Percentiles rank a stretch among this genome's conserved stretches.
phyloP scores from a whole-genome alignment of 2,888 invertebrate genomes.

The Lochmaea capreae region DNA sequence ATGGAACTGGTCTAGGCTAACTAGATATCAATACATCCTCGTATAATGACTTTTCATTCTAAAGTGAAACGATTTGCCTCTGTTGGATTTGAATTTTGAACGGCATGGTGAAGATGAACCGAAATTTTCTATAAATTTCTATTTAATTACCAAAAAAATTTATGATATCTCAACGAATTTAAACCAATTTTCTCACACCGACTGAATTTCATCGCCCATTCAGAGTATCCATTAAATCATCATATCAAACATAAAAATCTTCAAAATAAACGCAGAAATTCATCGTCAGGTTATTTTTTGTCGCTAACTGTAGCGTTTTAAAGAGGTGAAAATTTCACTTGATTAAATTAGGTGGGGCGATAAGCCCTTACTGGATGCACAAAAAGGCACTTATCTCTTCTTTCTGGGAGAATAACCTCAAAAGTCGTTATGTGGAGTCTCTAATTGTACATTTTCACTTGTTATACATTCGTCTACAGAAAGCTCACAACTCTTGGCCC shows the following conservation, averaged over 20 bases:
- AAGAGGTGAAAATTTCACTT: constrained; percentile 48
- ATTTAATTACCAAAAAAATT: too few relatives aligned
- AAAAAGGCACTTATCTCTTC: constrained; percentile 59
- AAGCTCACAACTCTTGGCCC: constrained; percentile 60
- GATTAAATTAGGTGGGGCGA: constrained; percentile 48
- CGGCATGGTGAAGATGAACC: too few relatives aligned
- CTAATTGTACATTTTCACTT: constrained; percentile 64
- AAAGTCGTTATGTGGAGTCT: constrained; percentile 57
- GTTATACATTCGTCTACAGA: constrained; percentile 62
- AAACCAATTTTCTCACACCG: neutral
- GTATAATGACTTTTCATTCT: too few relatives aligned
- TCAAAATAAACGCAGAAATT: constrained; percentile 31
- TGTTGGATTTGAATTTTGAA: too few relatives aligned
- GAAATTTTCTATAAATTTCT: too few relatives aligned
- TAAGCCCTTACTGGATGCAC: constrained; percentile 38
- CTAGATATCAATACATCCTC: too few relatives aligned
- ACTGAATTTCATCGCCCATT: neutral
- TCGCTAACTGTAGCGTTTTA: constrained; percentile 37
- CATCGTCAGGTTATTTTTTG: constrained; percentile 39
- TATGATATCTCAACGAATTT: neutral
- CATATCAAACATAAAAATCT: constrained; percentile 35
- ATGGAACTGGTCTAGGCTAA: too few relatives aligned
- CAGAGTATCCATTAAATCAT: constrained; percentile 19
- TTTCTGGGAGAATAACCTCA: constrained; percentile 60
- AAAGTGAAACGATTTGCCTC: too few relatives aligned